Evolutionary conservation across 1,140 invertebrate species (phyloP).

Genomic region (Ips typographus): DNA sequence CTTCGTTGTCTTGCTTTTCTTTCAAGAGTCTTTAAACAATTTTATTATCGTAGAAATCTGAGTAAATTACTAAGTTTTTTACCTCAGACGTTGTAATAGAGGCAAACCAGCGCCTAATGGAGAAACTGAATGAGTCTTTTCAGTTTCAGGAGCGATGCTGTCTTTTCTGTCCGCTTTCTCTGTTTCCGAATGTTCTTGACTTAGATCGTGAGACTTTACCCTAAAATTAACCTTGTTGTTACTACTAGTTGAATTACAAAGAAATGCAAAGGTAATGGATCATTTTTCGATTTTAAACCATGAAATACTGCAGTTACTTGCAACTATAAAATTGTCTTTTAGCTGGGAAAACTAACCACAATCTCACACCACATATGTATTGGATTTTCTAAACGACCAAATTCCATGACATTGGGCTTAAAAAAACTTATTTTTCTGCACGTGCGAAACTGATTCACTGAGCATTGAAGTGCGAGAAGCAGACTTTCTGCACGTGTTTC

Average conservation of each 20-base stretch:
- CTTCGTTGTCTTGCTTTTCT: conserved; percentile 75
- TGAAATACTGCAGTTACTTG: no score
- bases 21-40: conserved; percentile 65
- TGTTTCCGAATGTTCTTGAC: conserved; percentile 42
- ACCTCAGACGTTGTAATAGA: conserved; percentile 66
- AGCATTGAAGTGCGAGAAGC: no score
- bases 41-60: background rate
- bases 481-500: no score
- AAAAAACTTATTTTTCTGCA: no score
- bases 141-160: conserved; percentile 27
- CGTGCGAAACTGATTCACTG: no score
- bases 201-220: conserved; percentile 49
- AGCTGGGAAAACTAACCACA: no score
- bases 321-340: no score
- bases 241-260: background rate
- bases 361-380: no score
- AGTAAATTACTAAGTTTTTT: conserved; percentile 10
- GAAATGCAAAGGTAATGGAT: background rate
- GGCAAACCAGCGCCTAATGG: conserved; percentile 82
- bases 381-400: no score
- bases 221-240: conserved; percentile 40
- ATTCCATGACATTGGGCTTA: no score
- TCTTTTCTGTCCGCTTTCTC: conserved; percentile 39
- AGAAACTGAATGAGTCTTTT: conserved; percentile 54
- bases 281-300: no score